phyloP scores from a whole-genome alignment of 2,888 invertebrate genomes.

The Cyclophora albipunctata region DNA sequence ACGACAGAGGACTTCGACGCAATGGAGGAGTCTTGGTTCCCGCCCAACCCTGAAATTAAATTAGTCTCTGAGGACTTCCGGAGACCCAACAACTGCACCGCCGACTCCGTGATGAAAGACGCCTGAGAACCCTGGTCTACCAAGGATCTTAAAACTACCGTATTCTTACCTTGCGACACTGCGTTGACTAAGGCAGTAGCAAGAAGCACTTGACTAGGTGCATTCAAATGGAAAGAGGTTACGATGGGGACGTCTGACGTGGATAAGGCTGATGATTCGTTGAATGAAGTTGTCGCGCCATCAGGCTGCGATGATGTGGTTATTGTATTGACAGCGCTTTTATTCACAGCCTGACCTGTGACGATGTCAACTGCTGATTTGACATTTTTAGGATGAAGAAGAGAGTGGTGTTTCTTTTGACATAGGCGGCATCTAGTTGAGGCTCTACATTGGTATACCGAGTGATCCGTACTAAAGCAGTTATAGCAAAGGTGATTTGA shows the following conservation, averaged over 20 bases:
- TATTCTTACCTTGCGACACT: background rate
- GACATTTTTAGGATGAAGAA: constrained; percentile 5
- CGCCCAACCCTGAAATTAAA: background rate
- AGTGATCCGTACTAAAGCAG: constrained; percentile 5
- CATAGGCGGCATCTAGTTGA: constrained; percentile 1
- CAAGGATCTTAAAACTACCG: background rate
- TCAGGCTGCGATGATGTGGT: background rate
- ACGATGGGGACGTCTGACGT: background rate
- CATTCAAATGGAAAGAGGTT: background rate
- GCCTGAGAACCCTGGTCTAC: constrained; percentile 10
- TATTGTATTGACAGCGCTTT: background rate
- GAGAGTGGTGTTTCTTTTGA: constrained; percentile 4
- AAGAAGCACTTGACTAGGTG: constrained; percentile 3
- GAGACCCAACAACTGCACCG: background rate
- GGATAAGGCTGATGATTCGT: background rate
- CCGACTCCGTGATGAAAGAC: constrained; percentile 3
- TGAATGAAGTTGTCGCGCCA: background rate
- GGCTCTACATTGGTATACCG: background rate
- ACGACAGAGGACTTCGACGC: background rate
- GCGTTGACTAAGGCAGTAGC: constrained; percentile 1
- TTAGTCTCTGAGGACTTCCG: background rate
- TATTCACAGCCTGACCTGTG: background rate
- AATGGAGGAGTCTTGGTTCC: background rate
- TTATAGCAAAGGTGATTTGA: constrained; percentile 7
- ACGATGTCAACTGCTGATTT: background rate